Evolutionary conservation across 2,113 vertebrate genomes (phyloP), one percentile per base, ranked within the genome.

Genomic region (Propithecus coquereli): DNA sequence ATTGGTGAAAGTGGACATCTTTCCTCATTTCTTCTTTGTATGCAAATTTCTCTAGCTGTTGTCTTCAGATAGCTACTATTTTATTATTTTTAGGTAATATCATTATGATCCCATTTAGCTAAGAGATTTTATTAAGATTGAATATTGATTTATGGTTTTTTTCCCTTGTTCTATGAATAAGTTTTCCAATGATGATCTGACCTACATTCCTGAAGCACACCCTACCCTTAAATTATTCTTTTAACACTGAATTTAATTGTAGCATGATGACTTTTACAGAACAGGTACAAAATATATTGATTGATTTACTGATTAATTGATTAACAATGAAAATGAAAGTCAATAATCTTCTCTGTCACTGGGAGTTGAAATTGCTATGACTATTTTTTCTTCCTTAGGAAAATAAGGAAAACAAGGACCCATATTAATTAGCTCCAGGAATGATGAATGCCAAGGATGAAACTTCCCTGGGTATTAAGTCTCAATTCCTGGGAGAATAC

Each of bases 41-140:
- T n/a, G 3, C 30, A 85, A 96, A 91, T 91, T 82, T 8, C 18
- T 81, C n/a, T 74, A 77, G 47, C 4, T 87, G 43, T 57, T 85
- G 4, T 91, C 47, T 94, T 94, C 23, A 80, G 16, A 76, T 61
- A 68, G 25, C 77, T 43, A 80, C 2, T 81, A 90, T 57, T 87
- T 52, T 18, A 82, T 96, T 74, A 85, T 68, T 87, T 94, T 76
- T 82, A 94, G 70, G 43, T 80, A 32, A 1, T n/a, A 47, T 79
- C 18, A 65, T 81, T 92, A 71, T 90, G 61, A 70, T 81, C 13
- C 22, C 43, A 87, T 54, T 37, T 25, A 79, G 54, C 68, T 70
- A 71, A 84, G 65, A 66, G 12, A 63, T 85, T 77, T 89, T 88
- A 70, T 93, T 83, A 91, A 96, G 11, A 86, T n/a, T 87, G 22